A percentile compares a stretch with the other conserved stretches of the same genome.
phyloP scores from a whole-genome alignment of 2,888 invertebrate genomes.

The Acrocera orbiculus region DNA sequence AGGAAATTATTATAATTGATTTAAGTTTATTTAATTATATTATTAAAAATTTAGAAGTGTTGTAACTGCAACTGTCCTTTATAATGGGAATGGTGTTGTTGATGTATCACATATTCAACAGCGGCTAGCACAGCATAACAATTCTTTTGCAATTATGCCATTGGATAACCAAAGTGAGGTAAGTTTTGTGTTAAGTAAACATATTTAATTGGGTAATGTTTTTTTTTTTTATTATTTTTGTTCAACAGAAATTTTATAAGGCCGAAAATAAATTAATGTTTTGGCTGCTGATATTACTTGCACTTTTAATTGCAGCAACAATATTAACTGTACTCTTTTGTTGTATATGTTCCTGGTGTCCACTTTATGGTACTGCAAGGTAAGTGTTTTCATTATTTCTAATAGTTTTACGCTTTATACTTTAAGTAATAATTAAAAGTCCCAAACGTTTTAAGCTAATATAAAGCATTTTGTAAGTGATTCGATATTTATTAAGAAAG shows the following conservation, averaged over 20 bases:
- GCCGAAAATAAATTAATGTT: slow-evolving; percentile 54
- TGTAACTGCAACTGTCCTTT: slow-evolving; percentile 51
- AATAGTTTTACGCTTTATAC: too few species aligned
- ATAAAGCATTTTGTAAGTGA: too few species aligned
- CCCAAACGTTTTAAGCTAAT: too few species aligned
- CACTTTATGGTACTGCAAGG: slow-evolving; percentile 62
- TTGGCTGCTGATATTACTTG: slow-evolving; percentile 62
- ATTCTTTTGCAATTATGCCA: slow-evolving; percentile 26
- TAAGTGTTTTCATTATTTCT: slow-evolving; percentile 20
- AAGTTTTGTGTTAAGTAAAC: slow-evolving; percentile 11
- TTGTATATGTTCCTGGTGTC: slow-evolving; percentile 70
- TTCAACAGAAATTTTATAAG: slow-evolving; percentile 45
- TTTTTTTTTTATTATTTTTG: slow-evolving; percentile 3
- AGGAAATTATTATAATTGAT: too few species aligned
- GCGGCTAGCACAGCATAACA: slow-evolving; percentile 34
- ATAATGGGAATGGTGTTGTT: slow-evolving; percentile 46
- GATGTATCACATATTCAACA: slow-evolving; percentile 56
- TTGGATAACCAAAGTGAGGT: slow-evolving; percentile 24
- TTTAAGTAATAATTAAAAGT: too few species aligned
- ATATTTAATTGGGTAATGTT: background rate
- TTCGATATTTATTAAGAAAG: too few species aligned
- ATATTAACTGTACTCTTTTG: slow-evolving; percentile 57
- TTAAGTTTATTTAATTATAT: too few species aligned
- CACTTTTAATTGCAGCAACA: slow-evolving; percentile 53
- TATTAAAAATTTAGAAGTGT: slow-evolving; percentile 37